Evolutionary conservation across 2,797 vertebrate species (phyloP), one percentile per base, ranked within the genome.

Genomic region (Sphaeramia orbicularis): DNA sequence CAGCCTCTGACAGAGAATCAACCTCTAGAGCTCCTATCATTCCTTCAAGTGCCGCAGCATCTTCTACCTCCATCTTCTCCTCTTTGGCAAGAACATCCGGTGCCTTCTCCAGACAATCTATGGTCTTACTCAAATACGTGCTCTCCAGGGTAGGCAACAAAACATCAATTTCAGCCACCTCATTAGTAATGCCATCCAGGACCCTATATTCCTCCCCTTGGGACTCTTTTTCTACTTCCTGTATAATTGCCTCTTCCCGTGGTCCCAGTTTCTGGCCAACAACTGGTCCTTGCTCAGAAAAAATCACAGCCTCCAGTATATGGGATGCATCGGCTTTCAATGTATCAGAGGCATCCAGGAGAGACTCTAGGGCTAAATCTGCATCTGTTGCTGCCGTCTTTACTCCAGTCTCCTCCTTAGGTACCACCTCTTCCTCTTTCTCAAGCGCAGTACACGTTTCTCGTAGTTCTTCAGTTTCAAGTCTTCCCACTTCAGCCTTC

Each of bases 101-200:
- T 50, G 69, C 71, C 12, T 10, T 65, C 54, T 81, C 69, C 40
- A 74, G 57, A 42, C 48, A 48, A 48, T 11, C 30, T 0, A 19
- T 0, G 7, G 65, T 57, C 55, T 80, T 63, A 13, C 67, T 50
- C 40, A 72, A 48, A 30, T 16, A 10, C 18, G 47, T 24, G 0
- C 27, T 13, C 49, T 69, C 74, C 32, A 73, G 53, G 13, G 41
- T 16, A 59, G 41, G 48, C 16, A 63, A 5, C 0, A 47, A 66
- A 1, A 63, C 64, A 60, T 84, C 65, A 0, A 61, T 57, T 18
- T 73, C 71, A 4, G 60, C 71, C 36, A 69, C 1, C 42, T 78
- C 71, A 0, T 71, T 51, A 35, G 59, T 62, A 71, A 67, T 60
- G 19, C 71, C 74, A 57, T 75, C 71, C 24, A 53, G 0, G 1